Percentiles rank a stretch among this genome's conserved stretches.
These are phyloP conservation scores for Leucoptera coffeella DNA, from an alignment of 2,888 invertebrate species.

Conservation along the genomic window DNA sequence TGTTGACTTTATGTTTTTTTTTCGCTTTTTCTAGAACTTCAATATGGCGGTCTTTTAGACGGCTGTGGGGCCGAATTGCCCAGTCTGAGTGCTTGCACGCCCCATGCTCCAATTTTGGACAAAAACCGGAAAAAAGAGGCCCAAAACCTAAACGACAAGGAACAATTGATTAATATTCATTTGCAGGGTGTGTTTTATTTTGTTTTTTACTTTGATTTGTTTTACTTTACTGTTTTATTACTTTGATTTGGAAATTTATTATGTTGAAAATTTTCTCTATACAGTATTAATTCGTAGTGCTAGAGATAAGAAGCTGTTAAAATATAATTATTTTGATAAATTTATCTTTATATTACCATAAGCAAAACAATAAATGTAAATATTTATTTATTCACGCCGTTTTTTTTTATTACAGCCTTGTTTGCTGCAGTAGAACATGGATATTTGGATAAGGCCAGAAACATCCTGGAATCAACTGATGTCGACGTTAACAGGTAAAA, in stretches of 20 bases:
- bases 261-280: too few relatives aligned
- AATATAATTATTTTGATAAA: too few relatives aligned
- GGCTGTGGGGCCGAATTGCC: conserved; percentile 52
- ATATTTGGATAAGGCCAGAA: conserved; percentile 85
- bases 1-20: conserved; percentile 13
- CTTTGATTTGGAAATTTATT: too few relatives aligned
- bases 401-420: conserved; percentile 64
- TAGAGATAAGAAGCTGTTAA: too few relatives aligned
- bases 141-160: conserved; percentile 54
- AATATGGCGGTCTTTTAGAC: conserved; percentile 48
- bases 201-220: conserved; percentile 11
- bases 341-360: too few relatives aligned
- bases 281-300: too few relatives aligned
- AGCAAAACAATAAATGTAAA: too few relatives aligned
- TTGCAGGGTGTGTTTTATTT: conserved; percentile 65
- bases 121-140: conserved; percentile 54
- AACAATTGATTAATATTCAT: conserved; percentile 75
- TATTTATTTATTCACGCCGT: neutral
- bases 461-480: conserved; percentile 86
- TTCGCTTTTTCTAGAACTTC: conserved; percentile 37
- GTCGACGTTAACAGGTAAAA: conserved; percentile 88
- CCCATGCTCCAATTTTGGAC: conserved; percentile 50
- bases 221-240: too few relatives aligned
- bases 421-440: conserved; percentile 95
- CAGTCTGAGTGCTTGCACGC: conserved; percentile 38